phyloP scores from a whole-genome alignment of 2,797 vertebrate species.

The Orientallactaga sibirica region DNA sequence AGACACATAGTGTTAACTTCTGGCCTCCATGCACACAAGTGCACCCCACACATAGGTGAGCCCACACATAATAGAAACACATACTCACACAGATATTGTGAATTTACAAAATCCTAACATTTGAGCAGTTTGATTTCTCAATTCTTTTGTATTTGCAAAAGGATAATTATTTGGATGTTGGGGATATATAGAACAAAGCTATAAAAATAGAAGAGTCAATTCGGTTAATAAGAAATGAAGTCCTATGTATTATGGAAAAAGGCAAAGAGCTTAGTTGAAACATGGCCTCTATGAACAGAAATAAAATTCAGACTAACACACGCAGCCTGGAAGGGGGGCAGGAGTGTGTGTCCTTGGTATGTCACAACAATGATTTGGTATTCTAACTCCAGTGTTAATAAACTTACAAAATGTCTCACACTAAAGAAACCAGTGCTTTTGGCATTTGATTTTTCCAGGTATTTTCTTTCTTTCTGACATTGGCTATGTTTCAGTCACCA shows the following conservation, averaged over 20 bases:
- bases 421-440: background rate
- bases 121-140: background rate
- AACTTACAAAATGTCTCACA: background rate
- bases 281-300: conserved; percentile 31
- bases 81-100: no score
- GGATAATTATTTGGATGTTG: background rate
- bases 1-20: no score
- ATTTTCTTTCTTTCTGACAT: conserved; percentile 30
- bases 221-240: conserved; percentile 24
- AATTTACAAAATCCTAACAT: background rate
- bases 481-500: background rate
- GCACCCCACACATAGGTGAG: no score
- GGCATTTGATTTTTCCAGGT: conserved; percentile 25
- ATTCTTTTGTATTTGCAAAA: conserved; percentile 48
- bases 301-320: background rate
- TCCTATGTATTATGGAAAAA: background rate
- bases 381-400: background rate
- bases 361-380: background rate
- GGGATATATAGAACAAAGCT: background rate
- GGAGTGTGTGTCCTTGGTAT: background rate
- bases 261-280: background rate
- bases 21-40: no score
- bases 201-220: background rate
- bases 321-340: background rate
- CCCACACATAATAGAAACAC: no score